Conservation (phyloP, 1,140 invertebrate genomes). For the Tribolium madens region DNA sequence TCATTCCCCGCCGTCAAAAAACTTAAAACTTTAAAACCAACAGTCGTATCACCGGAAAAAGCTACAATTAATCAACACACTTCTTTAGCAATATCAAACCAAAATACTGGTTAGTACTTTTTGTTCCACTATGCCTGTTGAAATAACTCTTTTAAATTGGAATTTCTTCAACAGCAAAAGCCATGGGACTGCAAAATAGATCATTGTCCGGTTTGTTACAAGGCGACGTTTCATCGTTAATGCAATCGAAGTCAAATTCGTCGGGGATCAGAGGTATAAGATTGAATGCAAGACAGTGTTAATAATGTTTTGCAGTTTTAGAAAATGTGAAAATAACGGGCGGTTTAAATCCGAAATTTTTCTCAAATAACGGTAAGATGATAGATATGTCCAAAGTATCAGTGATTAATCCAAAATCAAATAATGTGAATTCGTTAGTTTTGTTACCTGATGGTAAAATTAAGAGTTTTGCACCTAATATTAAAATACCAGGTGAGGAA, state of each 20-base stretch:
- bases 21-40: constrained; percentile 56
- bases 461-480: constrained; percentile 45
- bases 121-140: no score
- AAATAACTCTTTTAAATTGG: no score
- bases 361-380: constrained; percentile 53
- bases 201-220: constrained; percentile 57
- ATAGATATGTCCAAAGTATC: constrained; percentile 60
- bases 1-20: constrained; percentile 31
- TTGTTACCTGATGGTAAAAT: constrained; percentile 61
- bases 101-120: constrained; percentile 25
- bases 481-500: constrained; percentile 39
- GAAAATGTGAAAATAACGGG: constrained; percentile 60
- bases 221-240: constrained; percentile 52
- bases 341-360: constrained; percentile 53
- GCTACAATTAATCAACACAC: constrained; percentile 24
- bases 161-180: neutral
- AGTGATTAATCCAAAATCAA: constrained; percentile 50
- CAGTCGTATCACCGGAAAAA: constrained; percentile 32
- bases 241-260: constrained; percentile 46
- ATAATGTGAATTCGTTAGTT: constrained; percentile 48
- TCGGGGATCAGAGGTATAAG: constrained; percentile 59
- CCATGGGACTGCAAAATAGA: constrained; percentile 1
- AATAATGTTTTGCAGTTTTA: constrained; percentile 53
- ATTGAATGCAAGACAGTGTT: no score
- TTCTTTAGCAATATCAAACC: constrained; percentile 11